Evolutionary conservation across 2,113 vertebrate genomes (phyloP), one percentile per base, ranked within the genome.

Genomic region (Gallinago jamesoni): DNA sequence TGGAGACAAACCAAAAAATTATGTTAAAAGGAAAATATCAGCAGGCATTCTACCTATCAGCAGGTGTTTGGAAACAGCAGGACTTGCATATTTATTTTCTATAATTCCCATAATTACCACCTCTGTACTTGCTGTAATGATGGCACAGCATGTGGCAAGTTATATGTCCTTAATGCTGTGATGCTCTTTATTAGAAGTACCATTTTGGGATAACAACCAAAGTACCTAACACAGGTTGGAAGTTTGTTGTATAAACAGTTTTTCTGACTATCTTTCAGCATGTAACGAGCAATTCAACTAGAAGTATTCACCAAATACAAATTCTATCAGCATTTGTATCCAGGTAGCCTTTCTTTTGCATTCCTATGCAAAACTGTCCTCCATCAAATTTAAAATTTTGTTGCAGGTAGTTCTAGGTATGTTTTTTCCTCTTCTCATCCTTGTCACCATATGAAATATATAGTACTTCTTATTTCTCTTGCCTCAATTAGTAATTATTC

Each of bases 71-170:
- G 67, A 90, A 96, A 78, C 94, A 93, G 91, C 10, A 0, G 85
- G 92, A 70, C 14, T 83, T 74, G 67, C 17, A 66, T 4, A 4
- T 85, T 92, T 93, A 76, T 92, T 95, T 95, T 83, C 74, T 85
- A 30, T 93, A 82, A 95, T 91, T 93, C 50, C 79, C 77, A 9
- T 96, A 95, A 96, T 94, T 97, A 76, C 68, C 23, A 14, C 57
- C 86, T 77, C 35, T 67, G 59, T 91, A 37, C 48, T 92, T 91
- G 37, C 76, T 64, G 59, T 83, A 96, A 90, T 0, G 27, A 76
- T 84, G 68, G 33, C 90, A 64, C 94, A 91, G 89, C 50, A 91
- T 80, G 81, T 50, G 59, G 69, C 41, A 89, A 77, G 94, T 94
- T 92, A 41, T 48, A 50, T 79, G n/a, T 90, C 77, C 77, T 73